Base-by-base conservation (phyloP, 2,797 vertebrate genomes). In the Enteromius thamalakanensis region DNA sequence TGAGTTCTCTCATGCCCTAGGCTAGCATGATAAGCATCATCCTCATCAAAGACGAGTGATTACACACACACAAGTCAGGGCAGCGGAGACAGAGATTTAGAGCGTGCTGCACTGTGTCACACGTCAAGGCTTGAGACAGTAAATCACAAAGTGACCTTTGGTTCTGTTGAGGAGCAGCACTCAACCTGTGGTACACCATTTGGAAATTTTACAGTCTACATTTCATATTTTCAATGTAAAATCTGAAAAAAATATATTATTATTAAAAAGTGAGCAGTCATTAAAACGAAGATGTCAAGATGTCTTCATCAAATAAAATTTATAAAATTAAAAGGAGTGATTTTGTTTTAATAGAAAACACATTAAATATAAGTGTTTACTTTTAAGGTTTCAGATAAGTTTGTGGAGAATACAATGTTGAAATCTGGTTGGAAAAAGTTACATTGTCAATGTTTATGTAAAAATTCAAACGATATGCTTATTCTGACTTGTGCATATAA, bases 21-120 rank as follows among this genome's bases (percentile, higher is more conserved):
- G 83, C 87, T 81, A 86, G 74, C 68, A 83, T 87, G 89, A 89
- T 91, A 91, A 86, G 58, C 84, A 89, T 92, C 85, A 88, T 75
- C 32, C 74, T 81, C 72, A 86, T 94, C 92, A 94, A 91, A 92
- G 86, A 86, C 79, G 85, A 67, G 86, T 90, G 90, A 92, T 90
- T 92, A 86, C 88, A 90, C 62, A 90, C 49, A 49, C 67, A 49
- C 85, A 90, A 80, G 70, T 79, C 80, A 82, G 53, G 47, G 26
- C 69, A 82, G 74, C 51, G 15, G 53, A 75, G 76, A 32, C 67
- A 45, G 68, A 83, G 47, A 82, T 78, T 23, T 45, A 79, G 68
- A 78, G 55, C 14, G 47, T 62, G 55, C 81, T 78, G 72, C 37
- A 53, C 9, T 37, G 15, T 81, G 26, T 81, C 58, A 75, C 60